Base-by-base conservation (phyloP, 2,888 invertebrate species). In the Lochmaea capreae region DNA sequence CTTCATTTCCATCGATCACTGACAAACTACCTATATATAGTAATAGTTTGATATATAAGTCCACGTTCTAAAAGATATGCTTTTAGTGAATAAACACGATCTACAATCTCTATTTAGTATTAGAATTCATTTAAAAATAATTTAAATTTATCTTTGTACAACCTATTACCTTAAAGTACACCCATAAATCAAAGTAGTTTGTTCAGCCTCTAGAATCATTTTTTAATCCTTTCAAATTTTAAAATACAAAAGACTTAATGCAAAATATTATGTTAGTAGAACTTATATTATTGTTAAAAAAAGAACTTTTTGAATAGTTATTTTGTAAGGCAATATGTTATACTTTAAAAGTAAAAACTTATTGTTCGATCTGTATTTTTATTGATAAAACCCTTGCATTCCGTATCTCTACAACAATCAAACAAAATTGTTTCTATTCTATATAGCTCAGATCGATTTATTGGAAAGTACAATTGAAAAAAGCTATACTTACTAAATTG, bases 281-380 rank as follows among this genome's bases (percentile, higher is more conserved):
- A 43, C 59, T 61, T 33, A 22, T 46, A 12, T 4, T 61, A 61
- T 33, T 61, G 59, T 61, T 61, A 61, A 61, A 33, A 39, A 22
- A 12, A n/a, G n/a, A 12, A 8, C 33, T 59, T 59, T 62, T 42
- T 9, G 39, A 43, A 43, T 43, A 63, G 62, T 63, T 63, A 63
- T 63, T 63, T 63, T 63, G 62, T 63, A 63, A 63, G 42, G 16
- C 43, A 63, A 12, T 43, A 63, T 63, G 62, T 63, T 63, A 63
- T 39, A 61, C 22, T 39, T 61, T 2, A 39, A 39, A 61, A 63
- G 8, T 42, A 63, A 59, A 59, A 63, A 42, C 62, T 10, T 63
- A 63, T 63, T 63, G 62, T 63, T 63, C 62, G n/a, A 16, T 16
- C 6, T 11, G 43, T 59, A 16, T 9, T 43, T 63, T 63, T 2